Evolutionary conservation across 1,140 invertebrate species (phyloP).

Genomic region (Drosophila sulfurigaster): DNA sequence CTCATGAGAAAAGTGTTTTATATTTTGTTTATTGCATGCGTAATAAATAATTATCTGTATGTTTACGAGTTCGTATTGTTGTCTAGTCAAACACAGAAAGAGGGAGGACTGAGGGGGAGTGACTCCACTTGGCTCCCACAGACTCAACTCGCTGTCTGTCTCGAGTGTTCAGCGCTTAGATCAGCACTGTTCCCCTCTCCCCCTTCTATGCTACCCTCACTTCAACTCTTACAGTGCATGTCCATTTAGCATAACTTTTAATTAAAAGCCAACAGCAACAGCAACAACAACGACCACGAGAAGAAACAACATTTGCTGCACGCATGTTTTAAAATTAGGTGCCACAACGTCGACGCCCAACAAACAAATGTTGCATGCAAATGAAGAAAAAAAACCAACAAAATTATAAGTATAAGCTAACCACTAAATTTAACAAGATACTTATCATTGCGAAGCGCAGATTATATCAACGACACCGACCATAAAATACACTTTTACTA

Average conservation of each 20-base stretch:
- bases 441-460: conserved; percentile 1
- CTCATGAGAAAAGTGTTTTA: conserved; percentile 57
- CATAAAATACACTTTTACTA: conserved; percentile 30
- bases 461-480: background rate
- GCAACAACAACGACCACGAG: background rate
- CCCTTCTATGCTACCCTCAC: conserved; percentile 1
- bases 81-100: conserved; percentile 15
- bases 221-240: conserved; percentile 47
- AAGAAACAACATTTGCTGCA: conserved; percentile 59
- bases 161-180: conserved; percentile 33
- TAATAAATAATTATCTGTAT: conserved; percentile 70
- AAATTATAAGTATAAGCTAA: conserved; percentile 13
- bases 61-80: conserved; percentile 26
- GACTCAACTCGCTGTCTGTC: conserved; percentile 22
- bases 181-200: conserved; percentile 32
- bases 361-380: conserved; percentile 77
- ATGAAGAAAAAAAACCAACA: conserved; percentile 32
- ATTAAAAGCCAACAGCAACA: conserved; percentile 60
- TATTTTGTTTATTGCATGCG: conserved; percentile 77
- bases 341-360: conserved; percentile 21
- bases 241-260: conserved; percentile 77
- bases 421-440: conserved; percentile 26
- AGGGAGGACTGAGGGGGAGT: background rate
- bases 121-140: conserved; percentile 25
- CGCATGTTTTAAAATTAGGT: conserved; percentile 55